These are phyloP conservation scores for Cassiopea andromeda DNA, from an alignment of 30 jellyfish, hydroid and myxozoan genomes.

Conservation along the genomic window DNA sequence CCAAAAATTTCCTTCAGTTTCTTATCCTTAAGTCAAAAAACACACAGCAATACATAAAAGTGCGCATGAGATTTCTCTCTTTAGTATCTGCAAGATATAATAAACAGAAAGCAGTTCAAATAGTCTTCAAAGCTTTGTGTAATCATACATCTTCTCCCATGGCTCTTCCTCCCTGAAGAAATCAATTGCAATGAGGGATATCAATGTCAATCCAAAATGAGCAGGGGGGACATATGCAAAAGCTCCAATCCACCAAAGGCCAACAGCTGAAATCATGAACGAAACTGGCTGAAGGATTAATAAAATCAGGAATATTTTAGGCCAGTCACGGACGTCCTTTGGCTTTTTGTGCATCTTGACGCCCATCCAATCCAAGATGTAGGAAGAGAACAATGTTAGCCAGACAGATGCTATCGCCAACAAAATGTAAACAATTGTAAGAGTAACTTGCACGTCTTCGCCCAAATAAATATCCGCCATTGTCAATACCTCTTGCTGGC, in stretches of 20 bases:
- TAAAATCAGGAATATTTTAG: conserved; percentile 79
- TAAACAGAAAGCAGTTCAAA: not conserved
- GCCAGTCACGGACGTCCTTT: conserved; percentile 89
- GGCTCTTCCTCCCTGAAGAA: conserved; percentile 91
- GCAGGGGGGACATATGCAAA: conserved; percentile 93
- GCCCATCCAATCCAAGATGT: conserved; percentile 91
- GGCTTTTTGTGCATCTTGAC: conserved; percentile 87
- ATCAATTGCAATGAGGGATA: conserved; percentile 92
- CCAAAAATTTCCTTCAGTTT: not conserved
- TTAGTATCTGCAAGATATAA: not conserved
- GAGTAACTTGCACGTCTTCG: conserved; percentile 90
- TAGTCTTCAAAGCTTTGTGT: conserved; percentile 27
- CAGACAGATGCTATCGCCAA: conserved; percentile 92
- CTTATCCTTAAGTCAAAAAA: not conserved
- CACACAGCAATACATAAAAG: not conserved
- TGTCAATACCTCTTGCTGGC: not conserved
- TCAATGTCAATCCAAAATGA: conserved; percentile 78
- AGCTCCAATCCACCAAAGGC: conserved; percentile 95
- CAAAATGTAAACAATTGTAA: conserved; percentile 75
- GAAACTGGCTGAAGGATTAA: conserved; percentile 92
- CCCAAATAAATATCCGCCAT: conserved; percentile 86
- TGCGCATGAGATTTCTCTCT: not conserved
- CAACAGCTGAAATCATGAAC: conserved; percentile 87
- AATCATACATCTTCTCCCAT: conserved; percentile 90
- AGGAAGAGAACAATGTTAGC: conserved; percentile 90